Evolutionary conservation across 2,113 vertebrate species (phyloP), one percentile per base, ranked within the genome.

Genomic region (Platichthys flesus): DNA sequence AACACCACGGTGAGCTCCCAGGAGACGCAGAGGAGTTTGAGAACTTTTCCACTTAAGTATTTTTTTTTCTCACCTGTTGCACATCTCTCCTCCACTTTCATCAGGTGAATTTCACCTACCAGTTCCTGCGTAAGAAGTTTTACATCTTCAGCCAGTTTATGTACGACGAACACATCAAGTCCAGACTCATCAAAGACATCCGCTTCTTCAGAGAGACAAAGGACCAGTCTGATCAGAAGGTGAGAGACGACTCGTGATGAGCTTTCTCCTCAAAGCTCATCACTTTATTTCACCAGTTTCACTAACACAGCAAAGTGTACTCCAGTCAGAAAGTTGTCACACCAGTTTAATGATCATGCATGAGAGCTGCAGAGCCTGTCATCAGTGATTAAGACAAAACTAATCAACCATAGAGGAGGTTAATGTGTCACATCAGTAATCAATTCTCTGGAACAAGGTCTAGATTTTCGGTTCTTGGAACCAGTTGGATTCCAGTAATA

Each of bases 111-210:
- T 99, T 99, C 86, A 99, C 98, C 37, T 99, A 99, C 90, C 98
- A 99, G 70, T 99, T 99, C 92, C 93, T 99, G 88, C 96, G 96
- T 75, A 99, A 99, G 90, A 99, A 99, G 83, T 99, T 99, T 85
- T 99, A 98, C 90, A 99, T 99, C 89, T 99, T 99, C 92, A 99
- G 98, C 81, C 98, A 99, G 77, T 99, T 99, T 81, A 99, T 99
- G 98, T 99, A 99, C 58, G 98, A 99, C 66, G 98, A 99, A 76
- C 98, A 99, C 93, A 99, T 99, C 90, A 99, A 99, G 90, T 99
- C 98, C 83, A 95, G 98, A 71, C 94, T 99, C 87, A 99, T 99
- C 90, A 99, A 99, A 90, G 98, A 99, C 89, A 99, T 99, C 78
- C 95, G 98, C 42, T 99, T 98, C 95, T 99, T 99, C 91, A 96